Evolutionary conservation across 2,113 vertebrate species (phyloP), one percentile per base, ranked within the genome.

Genomic region (Dipodomys ordii): DNA sequence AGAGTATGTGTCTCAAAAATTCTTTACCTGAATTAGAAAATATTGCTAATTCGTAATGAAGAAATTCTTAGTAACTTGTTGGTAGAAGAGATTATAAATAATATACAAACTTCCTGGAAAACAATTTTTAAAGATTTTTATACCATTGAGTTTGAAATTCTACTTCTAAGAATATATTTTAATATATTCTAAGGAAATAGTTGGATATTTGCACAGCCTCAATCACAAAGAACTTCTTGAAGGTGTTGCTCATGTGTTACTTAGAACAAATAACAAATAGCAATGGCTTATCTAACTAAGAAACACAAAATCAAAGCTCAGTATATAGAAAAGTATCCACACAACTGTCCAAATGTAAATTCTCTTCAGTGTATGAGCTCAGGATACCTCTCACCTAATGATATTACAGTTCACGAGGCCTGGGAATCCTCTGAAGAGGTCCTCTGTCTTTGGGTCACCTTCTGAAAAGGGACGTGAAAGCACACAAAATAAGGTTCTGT

Each of bases 11-110:
- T 91, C 83, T 65, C 0, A 49, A 83, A 72, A 68, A 7, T 93
- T 69, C 72, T 62, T 6, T 72, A 25, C 20, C 20, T 82, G 28
- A 81, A 11, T 89, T 87, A 93, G 22, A 91, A 95, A 92, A 83
- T 13, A 86, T 28, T 44, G 25, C 72, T 91, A 88, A 53, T 30
- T 78, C 77, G 8, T 87, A 60, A 87, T 87, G 30, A 76, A 60
- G 25, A 83, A 83, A 68, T 82, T 86, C 30, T 87, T 35, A 65
- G 28, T 72, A 67, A 79, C 11, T 96, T 91, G 19, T 57, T 83
- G 19, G 11, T 76, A 53, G 18, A 57, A 4, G 53, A 57, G 23
- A 19, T 93, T 81, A 88, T 69, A 92, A 81, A 65, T 81, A 25
- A 30, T 80, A 44, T 30, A 18, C 1, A 77, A 68, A 15, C 27